These are phyloP conservation scores for Acanthosoma haemorrhoidale DNA, from an alignment of 2,888 invertebrate species.

Conservation along the genomic window DNA sequence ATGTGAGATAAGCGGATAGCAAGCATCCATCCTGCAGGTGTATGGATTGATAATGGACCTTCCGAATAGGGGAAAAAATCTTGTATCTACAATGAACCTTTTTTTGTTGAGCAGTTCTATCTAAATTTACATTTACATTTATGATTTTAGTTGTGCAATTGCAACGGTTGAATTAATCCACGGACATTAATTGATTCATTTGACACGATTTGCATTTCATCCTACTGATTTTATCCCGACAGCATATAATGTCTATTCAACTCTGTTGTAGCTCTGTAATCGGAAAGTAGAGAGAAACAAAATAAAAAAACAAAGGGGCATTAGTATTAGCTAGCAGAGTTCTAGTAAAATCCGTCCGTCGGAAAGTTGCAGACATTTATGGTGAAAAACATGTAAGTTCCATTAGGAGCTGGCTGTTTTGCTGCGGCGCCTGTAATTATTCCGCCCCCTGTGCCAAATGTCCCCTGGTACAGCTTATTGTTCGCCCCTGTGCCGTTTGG, in stretches of 20 bases:
- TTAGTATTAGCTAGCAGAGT: background rate
- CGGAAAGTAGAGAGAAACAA: background rate
- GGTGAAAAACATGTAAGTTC: conserved; percentile 8
- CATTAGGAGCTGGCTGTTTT: background rate
- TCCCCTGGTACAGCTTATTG: conserved; percentile 3
- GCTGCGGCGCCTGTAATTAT: background rate
- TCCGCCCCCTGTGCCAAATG: background rate
- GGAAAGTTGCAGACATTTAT: background rate
- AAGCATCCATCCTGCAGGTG: too few species aligned
- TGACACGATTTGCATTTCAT: too few species aligned
- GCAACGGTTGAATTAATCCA: too few species aligned
- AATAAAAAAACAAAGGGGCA: background rate
- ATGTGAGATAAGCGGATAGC: too few species aligned
- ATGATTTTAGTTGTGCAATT: too few species aligned
- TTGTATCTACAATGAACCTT: too few species aligned
- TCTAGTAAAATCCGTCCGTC: background rate
- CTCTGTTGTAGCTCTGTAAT: background rate
- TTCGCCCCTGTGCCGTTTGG: background rate
- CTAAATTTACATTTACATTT: too few species aligned
- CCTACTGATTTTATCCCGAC: too few species aligned
- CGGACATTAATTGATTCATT: too few species aligned
- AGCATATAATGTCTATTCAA: background rate
- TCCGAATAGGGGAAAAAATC: too few species aligned
- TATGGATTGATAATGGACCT: too few species aligned
- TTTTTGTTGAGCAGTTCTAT: too few species aligned